Conservation (phyloP, 2,888 invertebrate genomes). For the Clitarchus hookeri region DNA sequence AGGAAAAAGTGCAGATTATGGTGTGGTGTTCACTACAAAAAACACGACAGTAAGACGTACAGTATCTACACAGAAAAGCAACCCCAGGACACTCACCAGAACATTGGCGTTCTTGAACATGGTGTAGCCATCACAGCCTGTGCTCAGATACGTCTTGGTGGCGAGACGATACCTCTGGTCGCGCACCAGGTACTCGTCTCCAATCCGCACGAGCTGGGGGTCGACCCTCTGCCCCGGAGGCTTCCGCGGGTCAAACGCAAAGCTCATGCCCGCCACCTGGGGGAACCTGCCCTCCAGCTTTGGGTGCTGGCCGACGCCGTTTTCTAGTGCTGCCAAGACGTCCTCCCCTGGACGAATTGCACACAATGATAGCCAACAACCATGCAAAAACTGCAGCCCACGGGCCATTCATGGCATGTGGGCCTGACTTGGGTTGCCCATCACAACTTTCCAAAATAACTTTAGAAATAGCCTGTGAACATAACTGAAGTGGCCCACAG, state of each 20-base stretch:
- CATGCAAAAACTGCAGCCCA: not conserved
- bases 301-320: constrained; percentile 84
- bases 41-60: too few relatives aligned
- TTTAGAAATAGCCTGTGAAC: too few relatives aligned
- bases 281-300: constrained; percentile 88
- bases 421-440: not conserved
- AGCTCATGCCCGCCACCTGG: constrained; percentile 79
- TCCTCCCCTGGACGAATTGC: constrained; percentile 60
- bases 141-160: constrained; percentile 79
- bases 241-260: constrained; percentile 74
- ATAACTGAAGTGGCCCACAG: not conserved
- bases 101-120: constrained; percentile 75
- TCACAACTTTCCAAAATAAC: not conserved
- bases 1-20: too few relatives aligned
- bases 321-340: constrained; percentile 76
- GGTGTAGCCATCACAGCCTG: constrained; percentile 84
- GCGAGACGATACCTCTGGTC: constrained; percentile 76
- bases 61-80: too few relatives aligned
- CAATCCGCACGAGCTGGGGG: constrained; percentile 75
- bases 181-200: constrained; percentile 77
- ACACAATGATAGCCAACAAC: not conserved
- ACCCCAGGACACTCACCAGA: constrained; percentile 60
- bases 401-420: not conserved
- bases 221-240: constrained; percentile 72
- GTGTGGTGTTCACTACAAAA: too few relatives aligned